phyloP scores from a whole-genome alignment of 1,140 invertebrate species.

The Tetraneura akinire region DNA sequence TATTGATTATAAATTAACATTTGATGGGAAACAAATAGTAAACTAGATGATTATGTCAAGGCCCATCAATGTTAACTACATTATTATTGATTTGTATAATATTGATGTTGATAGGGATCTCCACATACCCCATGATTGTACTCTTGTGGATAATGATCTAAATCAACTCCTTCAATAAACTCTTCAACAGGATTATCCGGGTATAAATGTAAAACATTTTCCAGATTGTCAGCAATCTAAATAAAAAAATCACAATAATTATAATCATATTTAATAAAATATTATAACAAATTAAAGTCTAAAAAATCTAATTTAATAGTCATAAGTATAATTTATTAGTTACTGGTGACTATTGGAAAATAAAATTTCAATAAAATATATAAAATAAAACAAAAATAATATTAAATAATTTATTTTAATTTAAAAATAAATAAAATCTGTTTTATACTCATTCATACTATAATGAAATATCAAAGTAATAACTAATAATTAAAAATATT shows the following conservation, averaged over 20 bases:
- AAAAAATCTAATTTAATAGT: no score
- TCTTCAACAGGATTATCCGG: not conserved
- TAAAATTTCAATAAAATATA: no score
- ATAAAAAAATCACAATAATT: slow-evolving; percentile 6
- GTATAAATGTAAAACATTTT: slow-evolving; percentile 44
- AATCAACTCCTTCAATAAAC: not conserved
- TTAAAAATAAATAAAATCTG: no score
- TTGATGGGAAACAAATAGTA: not conserved
- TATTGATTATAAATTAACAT: not conserved
- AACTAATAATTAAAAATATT: no score
- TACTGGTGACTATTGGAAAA: no score
- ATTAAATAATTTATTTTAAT: no score
- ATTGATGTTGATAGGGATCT: slow-evolving; percentile 28
- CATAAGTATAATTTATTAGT: no score
- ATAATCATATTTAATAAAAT: no score
- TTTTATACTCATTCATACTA: no score
- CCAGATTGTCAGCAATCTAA: slow-evolving; percentile 36
- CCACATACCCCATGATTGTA: not conserved
- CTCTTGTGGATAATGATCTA: not conserved
- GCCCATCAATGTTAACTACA: not conserved
- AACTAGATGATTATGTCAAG: not conserved
- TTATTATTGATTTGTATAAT: slow-evolving; percentile 29
- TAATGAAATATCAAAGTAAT: no score
- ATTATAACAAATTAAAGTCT: no score
- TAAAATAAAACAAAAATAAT: no score